Evolutionary conservation across 2,113 vertebrate genomes (phyloP).

Genomic region (Gracilinanus agilis): DNA sequence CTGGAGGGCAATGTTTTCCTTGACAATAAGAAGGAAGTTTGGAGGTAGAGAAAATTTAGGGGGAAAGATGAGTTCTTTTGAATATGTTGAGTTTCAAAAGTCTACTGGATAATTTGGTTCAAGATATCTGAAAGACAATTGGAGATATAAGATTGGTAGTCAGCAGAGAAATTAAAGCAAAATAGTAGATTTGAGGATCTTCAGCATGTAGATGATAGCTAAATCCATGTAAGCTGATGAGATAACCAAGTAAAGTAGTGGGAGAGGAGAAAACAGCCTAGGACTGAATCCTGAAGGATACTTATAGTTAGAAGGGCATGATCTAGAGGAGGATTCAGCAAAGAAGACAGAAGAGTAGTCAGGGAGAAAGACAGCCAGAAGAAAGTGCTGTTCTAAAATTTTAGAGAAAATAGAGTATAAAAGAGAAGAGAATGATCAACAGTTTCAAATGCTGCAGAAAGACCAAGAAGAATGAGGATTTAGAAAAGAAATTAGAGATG

Average conservation of each 20-base stretch:
- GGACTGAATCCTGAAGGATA: too few species aligned
- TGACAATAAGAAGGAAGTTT: not conserved
- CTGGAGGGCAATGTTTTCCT: not conserved
- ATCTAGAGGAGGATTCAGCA: too few species aligned
- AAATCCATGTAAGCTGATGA: not conserved
- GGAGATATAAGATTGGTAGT: not conserved
- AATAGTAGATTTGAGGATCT: not conserved
- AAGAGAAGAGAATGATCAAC: too few species aligned
- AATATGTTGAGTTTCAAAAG: not conserved
- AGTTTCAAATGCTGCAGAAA: too few species aligned
- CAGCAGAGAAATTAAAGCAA: not conserved
- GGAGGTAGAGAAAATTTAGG: not conserved
- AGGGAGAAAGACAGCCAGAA: too few species aligned
- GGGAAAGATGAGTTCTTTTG: too few species aligned
- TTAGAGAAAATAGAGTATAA: too few species aligned
- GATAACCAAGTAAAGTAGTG: not conserved
- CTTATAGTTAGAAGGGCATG: too few species aligned
- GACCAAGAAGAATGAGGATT: too few species aligned
- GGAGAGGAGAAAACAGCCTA: not conserved
- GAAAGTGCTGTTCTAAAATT: too few species aligned
- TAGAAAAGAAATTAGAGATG: too few species aligned
- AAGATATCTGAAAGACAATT: not conserved
- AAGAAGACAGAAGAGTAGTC: too few species aligned
- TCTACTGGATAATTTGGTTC: not conserved
- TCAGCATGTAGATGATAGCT: not conserved